Base-by-base conservation (phyloP, 2,113 vertebrate genomes). In the Arvicanthis niloticus region DNA sequence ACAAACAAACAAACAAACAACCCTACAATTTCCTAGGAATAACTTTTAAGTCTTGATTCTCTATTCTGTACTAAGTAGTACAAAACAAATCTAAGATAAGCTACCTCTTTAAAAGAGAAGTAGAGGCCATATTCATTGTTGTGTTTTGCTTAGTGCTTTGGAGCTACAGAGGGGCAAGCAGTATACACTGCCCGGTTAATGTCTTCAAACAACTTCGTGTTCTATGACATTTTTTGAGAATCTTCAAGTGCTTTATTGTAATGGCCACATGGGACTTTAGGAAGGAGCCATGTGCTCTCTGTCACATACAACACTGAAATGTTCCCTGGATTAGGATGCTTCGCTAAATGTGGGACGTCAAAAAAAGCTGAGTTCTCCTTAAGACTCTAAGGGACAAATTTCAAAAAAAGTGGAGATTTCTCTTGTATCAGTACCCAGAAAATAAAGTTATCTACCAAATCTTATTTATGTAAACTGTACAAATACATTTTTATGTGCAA, bases 371-470 rank as follows among this genome's bases (percentile, higher is more conserved):
- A 51, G 85, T 45, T 89, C 67, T 97, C 78, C 77, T 56, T 89
- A 94, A 94, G 80, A 93, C 93, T 92, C 91, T 81, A 90, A 93
- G 88, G 51, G 94, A 94, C 77, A 92, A 91, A 88, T 93, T 97
- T 97, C 93, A 95, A 97, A 96, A 96, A 93, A 85, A 68, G 60
- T 40, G 58, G 88, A 95, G 87, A 92, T 95, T 96, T 97, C 91
- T 90, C 77, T 97, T 96, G 97, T 96, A 91, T 80, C 90, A 82
- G 80, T 77, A 96, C 96, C 97, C 96, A 93, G 95, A 97, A 97
- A 97, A 96, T 93, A 73, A 97, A 85, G 92, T 93, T 96, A 97
- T 96, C 97, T 97, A 94, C 90, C 48, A 82, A 96, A 88, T 92
- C 75, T 94, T 92, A 95, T 78, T 96, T 97, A 97, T 95, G 93